phyloP scores from a whole-genome alignment of 2,888 invertebrate species.

The Acrobasis repandana region DNA sequence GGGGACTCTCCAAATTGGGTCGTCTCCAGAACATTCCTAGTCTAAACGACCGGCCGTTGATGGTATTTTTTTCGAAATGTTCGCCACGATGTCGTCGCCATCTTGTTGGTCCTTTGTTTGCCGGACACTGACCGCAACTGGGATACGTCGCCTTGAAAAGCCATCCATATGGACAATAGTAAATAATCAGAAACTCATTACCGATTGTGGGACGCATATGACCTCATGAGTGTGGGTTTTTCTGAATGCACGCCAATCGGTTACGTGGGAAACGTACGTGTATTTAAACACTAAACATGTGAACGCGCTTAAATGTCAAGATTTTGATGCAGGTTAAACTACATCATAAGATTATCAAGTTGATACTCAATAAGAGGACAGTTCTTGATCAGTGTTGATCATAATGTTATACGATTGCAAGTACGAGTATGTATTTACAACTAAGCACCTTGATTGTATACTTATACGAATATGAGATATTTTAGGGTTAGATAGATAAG shows the following conservation, averaged over 20 bases:
- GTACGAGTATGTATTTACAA: no score
- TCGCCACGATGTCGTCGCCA: constrained; percentile 39
- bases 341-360: neutral
- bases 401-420: no score
- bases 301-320: constrained; percentile 14
- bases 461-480: no score
- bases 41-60: constrained; percentile 29
- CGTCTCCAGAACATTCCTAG: constrained; percentile 33
- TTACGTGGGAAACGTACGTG: constrained; percentile 21
- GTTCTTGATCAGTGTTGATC: no score
- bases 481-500: no score
- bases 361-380: no score
- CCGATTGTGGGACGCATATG: constrained; percentile 39
- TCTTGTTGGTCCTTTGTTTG: constrained; percentile 63
- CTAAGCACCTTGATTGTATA: no score
- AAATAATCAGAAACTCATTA: constrained; percentile 60
- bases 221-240: constrained; percentile 32
- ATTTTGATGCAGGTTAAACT: constrained; percentile 3
- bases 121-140: constrained; percentile 65
- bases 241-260: constrained; percentile 29
- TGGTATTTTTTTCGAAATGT: constrained; percentile 28
- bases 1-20: constrained; percentile 53
- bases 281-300: constrained; percentile 6
- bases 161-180: constrained; percentile 46
- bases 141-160: constrained; percentile 54